A percentile compares a stretch with the other conserved stretches of the same genome.
Conservation (phyloP, 2,797 vertebrate genomes). For the Argya squamiceps region DNA sequence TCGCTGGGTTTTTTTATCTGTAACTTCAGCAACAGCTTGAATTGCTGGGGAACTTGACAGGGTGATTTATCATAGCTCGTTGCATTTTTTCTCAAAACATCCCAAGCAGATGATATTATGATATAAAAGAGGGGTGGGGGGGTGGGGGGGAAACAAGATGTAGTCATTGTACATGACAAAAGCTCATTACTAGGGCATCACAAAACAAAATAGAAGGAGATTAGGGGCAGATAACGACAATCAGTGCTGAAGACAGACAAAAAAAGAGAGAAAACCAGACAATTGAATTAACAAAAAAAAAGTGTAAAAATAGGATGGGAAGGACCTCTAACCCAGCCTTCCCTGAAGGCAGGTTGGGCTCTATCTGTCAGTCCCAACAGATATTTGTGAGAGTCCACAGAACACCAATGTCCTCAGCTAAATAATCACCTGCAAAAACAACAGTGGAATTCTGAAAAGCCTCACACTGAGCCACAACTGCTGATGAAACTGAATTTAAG, state of each 20-base stretch:
- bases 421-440: constrained; percentile 15
- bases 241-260: background rate
- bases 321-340: background rate
- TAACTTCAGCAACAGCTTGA: constrained; percentile 59
- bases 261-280: background rate
- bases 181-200: constrained; percentile 35
- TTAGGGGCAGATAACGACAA: constrained; percentile 18
- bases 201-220: background rate
- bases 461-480: constrained; percentile 41
- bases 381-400: background rate
- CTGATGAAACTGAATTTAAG: constrained; percentile 51
- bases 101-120: constrained; percentile 50
- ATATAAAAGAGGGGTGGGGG: background rate
- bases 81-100: constrained; percentile 50
- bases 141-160: background rate
- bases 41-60: constrained; percentile 45
- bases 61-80: constrained; percentile 64
- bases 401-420: background rate
- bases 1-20: constrained; percentile 45
- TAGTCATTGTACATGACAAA: constrained; percentile 27
- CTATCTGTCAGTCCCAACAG: background rate
- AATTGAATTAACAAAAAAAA: background rate
- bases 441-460: constrained; percentile 12
- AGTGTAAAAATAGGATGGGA: background rate
- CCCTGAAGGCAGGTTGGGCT: background rate